These are phyloP conservation scores for Crocallis elinguaria DNA, from an alignment of 2,888 invertebrate genomes.

Conservation along the genomic window DNA sequence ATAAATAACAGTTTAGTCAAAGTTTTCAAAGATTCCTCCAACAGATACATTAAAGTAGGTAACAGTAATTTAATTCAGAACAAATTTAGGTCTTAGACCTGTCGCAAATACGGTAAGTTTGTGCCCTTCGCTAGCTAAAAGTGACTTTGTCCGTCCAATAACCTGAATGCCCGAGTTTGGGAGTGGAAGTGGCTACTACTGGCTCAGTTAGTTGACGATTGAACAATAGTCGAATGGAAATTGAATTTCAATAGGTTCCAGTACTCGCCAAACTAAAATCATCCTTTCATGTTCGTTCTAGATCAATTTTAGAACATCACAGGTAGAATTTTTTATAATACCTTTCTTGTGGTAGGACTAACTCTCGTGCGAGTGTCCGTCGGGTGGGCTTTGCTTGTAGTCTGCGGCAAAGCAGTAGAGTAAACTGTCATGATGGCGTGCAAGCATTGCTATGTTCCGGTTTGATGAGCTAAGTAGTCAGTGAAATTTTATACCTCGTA, in stretches of 20 bases:
- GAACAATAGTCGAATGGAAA: background rate
- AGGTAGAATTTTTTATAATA: too few species aligned
- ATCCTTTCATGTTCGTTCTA: background rate
- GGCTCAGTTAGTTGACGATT: slow-evolving; percentile 22
- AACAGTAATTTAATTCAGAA: slow-evolving; percentile 36
- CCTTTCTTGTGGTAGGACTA: too few species aligned
- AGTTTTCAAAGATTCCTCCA: slow-evolving; percentile 27
- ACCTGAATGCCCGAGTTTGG: slow-evolving; percentile 44
- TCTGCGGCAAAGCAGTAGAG: too few species aligned
- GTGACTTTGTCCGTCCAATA: slow-evolving; percentile 57
- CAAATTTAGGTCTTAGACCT: slow-evolving; percentile 33
- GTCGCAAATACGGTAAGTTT: slow-evolving; percentile 41
- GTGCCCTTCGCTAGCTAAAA: slow-evolving; percentile 48
- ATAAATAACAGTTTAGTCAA: background rate
- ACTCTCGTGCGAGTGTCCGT: too few species aligned
- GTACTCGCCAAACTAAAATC: background rate
- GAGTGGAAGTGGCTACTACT: slow-evolving; percentile 41
- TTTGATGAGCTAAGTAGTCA: too few species aligned
- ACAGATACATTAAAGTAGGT: slow-evolving; percentile 30
- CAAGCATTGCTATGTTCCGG: too few species aligned
- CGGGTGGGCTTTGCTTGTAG: too few species aligned
- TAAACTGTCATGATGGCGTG: too few species aligned
- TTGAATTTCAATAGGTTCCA: slow-evolving; percentile 19
- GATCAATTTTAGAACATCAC: too few species aligned
- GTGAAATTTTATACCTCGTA: too few species aligned